Evolutionary conservation across 2,888 invertebrate genomes (phyloP).

Genomic region (Hemithea aestivaria): DNA sequence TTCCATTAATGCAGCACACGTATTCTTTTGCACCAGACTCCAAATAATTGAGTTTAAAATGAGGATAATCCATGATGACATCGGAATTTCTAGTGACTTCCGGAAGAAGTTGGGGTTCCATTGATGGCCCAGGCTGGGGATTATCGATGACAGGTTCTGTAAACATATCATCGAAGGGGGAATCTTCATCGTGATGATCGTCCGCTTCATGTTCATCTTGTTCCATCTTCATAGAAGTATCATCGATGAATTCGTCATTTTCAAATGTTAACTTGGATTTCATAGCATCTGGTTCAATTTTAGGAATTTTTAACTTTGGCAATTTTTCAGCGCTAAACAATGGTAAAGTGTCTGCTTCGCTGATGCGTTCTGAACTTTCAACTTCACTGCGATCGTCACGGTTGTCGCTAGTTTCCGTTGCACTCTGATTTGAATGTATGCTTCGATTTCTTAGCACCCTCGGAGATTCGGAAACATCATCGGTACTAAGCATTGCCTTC

Average conservation of each 20-base stretch:
- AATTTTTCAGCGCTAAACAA: slow-evolving; percentile 4
- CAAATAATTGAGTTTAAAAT: slow-evolving; percentile 54
- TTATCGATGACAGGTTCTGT: slow-evolving; percentile 8
- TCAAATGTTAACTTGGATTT: slow-evolving; percentile 62
- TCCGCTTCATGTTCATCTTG: slow-evolving; percentile 21
- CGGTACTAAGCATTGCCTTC: slow-evolving; percentile 30
- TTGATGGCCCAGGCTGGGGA: slow-evolving; percentile 3
- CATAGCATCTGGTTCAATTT: slow-evolving; percentile 28
- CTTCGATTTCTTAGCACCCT: slow-evolving; percentile 39
- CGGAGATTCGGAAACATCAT: slow-evolving; percentile 25
- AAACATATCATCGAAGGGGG: slow-evolving; percentile 16
- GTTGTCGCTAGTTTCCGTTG: slow-evolving; percentile 36
- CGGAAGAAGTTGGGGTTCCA: not conserved
- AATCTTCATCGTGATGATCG: slow-evolving; percentile 19
- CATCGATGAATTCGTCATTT: slow-evolving; percentile 28
- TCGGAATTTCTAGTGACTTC: slow-evolving; percentile 17
- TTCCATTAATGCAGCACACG: slow-evolving; percentile 61
- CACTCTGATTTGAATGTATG: slow-evolving; percentile 40
- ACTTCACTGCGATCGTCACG: slow-evolving; percentile 38
- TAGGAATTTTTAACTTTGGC: slow-evolving; percentile 6
- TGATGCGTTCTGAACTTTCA: slow-evolving; percentile 26
- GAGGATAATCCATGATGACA: slow-evolving; percentile 45
- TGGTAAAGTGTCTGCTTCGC: slow-evolving; percentile 18
- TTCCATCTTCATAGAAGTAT: slow-evolving; percentile 27
- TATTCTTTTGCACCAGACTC: slow-evolving; percentile 57